Conservation (phyloP, 1,140 invertebrate genomes). For the Saccostrea echinata region DNA sequence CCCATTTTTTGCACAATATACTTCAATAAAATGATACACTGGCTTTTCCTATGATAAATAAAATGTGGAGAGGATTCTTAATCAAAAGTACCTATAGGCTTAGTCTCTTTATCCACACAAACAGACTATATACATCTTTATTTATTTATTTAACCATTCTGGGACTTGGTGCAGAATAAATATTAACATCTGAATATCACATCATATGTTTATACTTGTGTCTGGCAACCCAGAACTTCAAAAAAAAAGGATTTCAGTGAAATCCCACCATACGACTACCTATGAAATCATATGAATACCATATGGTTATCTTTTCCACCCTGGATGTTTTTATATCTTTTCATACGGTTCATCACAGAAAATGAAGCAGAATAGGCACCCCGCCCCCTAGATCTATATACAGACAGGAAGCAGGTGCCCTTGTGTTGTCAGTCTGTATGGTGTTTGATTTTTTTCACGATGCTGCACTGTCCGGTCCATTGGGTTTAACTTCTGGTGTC, state of each 20-base stretch:
- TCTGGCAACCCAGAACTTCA: not conserved
- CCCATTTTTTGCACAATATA: conserved; percentile 35
- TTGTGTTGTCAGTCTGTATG: conserved; percentile 20
- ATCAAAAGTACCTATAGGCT: not conserved
- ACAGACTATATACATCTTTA: not conserved
- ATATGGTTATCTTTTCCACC: not conserved
- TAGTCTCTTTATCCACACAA: conserved; percentile 4
- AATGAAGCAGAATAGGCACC: conserved; percentile 4
- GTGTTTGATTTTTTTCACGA: conserved; percentile 55
- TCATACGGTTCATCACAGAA: conserved; percentile 25
- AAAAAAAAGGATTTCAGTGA: not conserved
- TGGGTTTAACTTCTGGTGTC: conserved; percentile 63
- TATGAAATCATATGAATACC: conserved; percentile 3
- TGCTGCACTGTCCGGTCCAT: conserved; percentile 64
- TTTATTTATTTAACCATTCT: not conserved
- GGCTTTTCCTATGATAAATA: conserved; percentile 6
- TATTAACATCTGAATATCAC: conserved; percentile 30
- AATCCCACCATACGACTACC: not conserved
- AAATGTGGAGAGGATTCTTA: conserved; percentile 13
- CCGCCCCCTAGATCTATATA: conserved; percentile 1
- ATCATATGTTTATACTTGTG: not conserved
- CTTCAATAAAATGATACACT: not conserved
- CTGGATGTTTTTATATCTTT: not conserved
- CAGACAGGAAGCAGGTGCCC: conserved; percentile 20
- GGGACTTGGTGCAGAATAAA: conserved; percentile 26